Evolutionary conservation across 2,888 invertebrate species (phyloP).

Genomic region (Dryomyza anilis): DNA sequence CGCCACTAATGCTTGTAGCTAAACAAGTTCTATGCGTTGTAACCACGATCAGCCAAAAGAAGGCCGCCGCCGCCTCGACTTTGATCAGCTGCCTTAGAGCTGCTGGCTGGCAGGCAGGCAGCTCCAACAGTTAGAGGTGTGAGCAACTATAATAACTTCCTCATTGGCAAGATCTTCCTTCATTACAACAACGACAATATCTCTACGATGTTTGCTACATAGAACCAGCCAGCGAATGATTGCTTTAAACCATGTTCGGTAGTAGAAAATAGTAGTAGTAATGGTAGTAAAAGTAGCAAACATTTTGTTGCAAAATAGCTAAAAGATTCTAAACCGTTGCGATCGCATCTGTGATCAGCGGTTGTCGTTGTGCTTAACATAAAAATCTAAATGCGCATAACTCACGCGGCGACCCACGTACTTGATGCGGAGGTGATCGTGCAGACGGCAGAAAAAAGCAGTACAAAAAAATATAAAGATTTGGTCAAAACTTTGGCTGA

Average conservation of each 20-base stretch:
- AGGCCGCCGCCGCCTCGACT: too few species aligned
- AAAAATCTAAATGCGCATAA: constrained; percentile 16
- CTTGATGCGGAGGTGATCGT: not conserved
- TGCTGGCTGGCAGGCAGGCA: not conserved
- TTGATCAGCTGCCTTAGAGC: too few species aligned
- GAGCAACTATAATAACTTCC: constrained; percentile 26
- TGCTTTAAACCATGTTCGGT: constrained; percentile 6
- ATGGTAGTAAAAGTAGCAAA: constrained; percentile 3
- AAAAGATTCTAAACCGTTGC: too few species aligned
- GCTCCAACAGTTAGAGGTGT: constrained; percentile 8
- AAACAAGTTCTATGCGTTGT: constrained; percentile 12
- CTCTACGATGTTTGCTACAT: not conserved
- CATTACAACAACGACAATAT: not conserved
- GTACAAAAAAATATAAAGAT: not conserved
- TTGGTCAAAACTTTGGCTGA: constrained; percentile 7
- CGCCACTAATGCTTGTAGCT: not conserved
- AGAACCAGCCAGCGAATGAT: constrained; percentile 9
- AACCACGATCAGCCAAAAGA: too few species aligned
- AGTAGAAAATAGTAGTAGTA: not conserved
- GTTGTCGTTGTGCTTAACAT: constrained; percentile 12
- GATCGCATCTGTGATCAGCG: too few species aligned
- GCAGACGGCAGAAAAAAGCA: not conserved
- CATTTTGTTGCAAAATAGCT: not conserved
- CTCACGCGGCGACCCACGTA: constrained; percentile 16
- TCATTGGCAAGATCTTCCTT: constrained; percentile 16